Base-by-base conservation (phyloP, 1,140 invertebrate species). In the Ridgeia piscesae region DNA sequence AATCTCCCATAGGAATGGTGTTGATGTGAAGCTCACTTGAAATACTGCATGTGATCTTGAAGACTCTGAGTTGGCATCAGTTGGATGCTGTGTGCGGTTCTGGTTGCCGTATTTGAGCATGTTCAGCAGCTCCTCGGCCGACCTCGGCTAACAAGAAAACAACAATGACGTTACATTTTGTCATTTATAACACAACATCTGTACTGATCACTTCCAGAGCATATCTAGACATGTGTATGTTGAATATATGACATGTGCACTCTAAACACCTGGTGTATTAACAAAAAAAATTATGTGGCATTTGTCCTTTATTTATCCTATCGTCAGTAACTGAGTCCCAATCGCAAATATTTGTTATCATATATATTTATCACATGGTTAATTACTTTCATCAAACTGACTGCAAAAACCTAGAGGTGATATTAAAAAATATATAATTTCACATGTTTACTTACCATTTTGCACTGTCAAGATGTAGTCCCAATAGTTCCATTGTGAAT, bases 41-140 rank as follows among this genome's bases (percentile, higher is more conserved):
- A 99, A 97, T 11, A 99, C 96, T 9, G 98, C 98, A 95, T 99
- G 98, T 95, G 98, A 99, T 92, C 98, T 96, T 14, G 98, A 99
- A 1, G 98, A 99, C 33, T 98, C 98, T 94, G 98, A 97, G 95
- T 99, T 99, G 42, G 98, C 98, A 48, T 98, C 98, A 1, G 99
- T 99, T 0, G 98, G 97, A 95, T 99, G 98, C 88, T 99, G 98
- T 2, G 98, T 98, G 89, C 99, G 96, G 35, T 98, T 97, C 94
- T 97, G 97, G 95, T 99, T 99, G 0, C 98, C 98, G 95, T 97
- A 97, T 91, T 98, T 97, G 50, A 99, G 96, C 93, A 99, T 96
- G 92, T 97, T 96, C 95, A 99, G 97, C 0, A 99, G 98, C 97
- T 99, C 95, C 31, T 98, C 97, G 0, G 98, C 97, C 94, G 97